These are phyloP conservation scores for Diplodus puntazzo DNA, from an alignment of 2,797 vertebrate species.

Conservation along the genomic window DNA sequence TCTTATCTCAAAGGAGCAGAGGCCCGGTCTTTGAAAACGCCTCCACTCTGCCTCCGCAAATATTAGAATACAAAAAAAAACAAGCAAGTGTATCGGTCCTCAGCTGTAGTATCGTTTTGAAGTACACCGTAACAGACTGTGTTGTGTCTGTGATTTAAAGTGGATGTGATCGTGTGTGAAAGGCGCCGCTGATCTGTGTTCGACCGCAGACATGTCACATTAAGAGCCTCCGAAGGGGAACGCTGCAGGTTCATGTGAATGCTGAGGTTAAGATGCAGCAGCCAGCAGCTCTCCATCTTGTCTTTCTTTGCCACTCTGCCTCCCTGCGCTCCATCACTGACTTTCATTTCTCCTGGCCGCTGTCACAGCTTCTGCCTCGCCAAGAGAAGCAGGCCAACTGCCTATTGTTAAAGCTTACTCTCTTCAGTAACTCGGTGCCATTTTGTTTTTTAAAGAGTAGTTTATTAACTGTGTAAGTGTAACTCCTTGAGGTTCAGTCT, in stretches of 20 bases:
- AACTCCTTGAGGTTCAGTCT: neutral
- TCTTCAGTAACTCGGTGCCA: neutral
- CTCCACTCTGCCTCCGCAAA: neutral
- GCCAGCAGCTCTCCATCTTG: conserved; percentile 13
- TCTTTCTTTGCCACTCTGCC: conserved; percentile 15
- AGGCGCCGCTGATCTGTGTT: conserved; percentile 17
- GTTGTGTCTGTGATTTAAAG: conserved; percentile 10
- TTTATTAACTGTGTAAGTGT: neutral
- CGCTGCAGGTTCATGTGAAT: conserved; percentile 13
- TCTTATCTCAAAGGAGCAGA: conserved; percentile 19
- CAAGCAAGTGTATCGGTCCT: neutral
- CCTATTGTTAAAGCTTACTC: neutral
- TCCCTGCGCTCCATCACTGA: conserved; percentile 5
- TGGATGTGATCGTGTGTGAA: conserved; percentile 30
- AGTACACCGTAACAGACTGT: neutral
- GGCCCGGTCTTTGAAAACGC: neutral
- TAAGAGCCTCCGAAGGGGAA: conserved; percentile 7
- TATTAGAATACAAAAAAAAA: neutral
- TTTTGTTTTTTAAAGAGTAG: neutral
- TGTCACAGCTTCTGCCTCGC: conserved; percentile 46
- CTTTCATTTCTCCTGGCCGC: conserved; percentile 63
- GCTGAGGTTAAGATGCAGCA: neutral
- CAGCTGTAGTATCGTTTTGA: neutral
- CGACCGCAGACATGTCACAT: conserved; percentile 28
- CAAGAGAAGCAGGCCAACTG: conserved; percentile 19